Evolutionary conservation across 2,113 vertebrate genomes (phyloP).

Genomic region (Cairina moschata): DNA sequence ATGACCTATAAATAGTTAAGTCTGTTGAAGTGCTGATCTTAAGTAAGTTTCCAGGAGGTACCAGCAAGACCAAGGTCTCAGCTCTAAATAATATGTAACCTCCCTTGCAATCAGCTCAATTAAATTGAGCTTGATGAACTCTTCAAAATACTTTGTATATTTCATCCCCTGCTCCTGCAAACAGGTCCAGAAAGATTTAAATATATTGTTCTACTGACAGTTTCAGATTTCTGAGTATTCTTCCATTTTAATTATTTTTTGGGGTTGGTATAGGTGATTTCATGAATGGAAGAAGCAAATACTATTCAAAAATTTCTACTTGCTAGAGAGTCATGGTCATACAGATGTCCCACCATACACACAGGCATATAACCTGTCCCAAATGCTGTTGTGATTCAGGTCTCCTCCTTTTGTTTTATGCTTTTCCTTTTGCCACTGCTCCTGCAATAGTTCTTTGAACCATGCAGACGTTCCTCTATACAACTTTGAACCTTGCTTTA

Average conservation of each 20-base stretch:
- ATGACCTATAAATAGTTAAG: background rate
- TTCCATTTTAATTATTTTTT: background rate
- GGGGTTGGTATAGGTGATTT: background rate
- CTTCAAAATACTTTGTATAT: background rate
- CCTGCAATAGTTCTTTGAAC: background rate
- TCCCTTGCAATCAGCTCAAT: background rate
- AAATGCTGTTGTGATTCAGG: background rate
- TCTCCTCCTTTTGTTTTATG: background rate
- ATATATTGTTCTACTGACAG: background rate
- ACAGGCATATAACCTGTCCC: background rate
- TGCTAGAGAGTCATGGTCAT: background rate
- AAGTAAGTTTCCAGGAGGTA: background rate
- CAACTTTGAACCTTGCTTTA: background rate
- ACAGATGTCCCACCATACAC: background rate
- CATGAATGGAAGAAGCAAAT: background rate
- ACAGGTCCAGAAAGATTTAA: background rate
- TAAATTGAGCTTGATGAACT: background rate
- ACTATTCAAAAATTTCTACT: background rate
- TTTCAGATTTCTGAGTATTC: background rate
- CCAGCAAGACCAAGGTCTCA: background rate
- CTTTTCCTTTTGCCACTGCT: background rate
- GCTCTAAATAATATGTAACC: background rate
- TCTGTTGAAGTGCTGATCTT: background rate
- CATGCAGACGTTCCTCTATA: background rate
- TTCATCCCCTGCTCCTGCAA: background rate